Percentiles rank a stretch among this genome's conserved stretches.
phyloP scores from a whole-genome alignment of 2,797 vertebrate genomes.

The Leucoraja ocellata region DNA sequence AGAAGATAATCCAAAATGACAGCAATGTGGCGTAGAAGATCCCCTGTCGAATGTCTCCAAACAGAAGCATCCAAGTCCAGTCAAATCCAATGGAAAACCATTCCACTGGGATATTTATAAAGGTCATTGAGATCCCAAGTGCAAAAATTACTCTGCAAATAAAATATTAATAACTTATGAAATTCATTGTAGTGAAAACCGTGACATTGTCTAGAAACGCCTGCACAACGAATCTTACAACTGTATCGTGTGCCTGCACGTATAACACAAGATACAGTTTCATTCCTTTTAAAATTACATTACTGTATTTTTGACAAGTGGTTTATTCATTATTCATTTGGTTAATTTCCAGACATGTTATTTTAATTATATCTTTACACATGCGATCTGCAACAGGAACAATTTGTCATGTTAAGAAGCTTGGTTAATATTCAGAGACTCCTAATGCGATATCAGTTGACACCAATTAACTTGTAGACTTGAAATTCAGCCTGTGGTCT shows the following conservation, averaged over 20 bases:
- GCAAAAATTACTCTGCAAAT: conserved; percentile 81
- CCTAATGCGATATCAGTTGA: background rate
- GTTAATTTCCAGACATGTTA: background rate
- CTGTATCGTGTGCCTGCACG: background rate
- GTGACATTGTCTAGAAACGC: background rate
- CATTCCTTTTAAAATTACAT: background rate
- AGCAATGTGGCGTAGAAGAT: conserved; percentile 95
- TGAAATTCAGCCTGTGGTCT: background rate
- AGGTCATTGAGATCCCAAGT: conserved; percentile 94
- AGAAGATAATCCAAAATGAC: conserved; percentile 98
- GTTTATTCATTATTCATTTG: background rate
- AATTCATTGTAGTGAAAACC: background rate
- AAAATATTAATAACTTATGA: conserved; percentile 26
- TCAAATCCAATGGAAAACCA: conserved; percentile 96
- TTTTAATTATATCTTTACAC: background rate
- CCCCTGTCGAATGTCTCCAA: conserved; percentile 91
- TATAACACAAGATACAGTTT: background rate
- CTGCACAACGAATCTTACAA: background rate
- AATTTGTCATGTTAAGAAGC: no score
- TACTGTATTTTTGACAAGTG: background rate
- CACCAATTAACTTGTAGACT: background rate
- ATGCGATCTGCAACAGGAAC: no score
- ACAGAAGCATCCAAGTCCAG: conserved; percentile 98
- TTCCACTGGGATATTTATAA: conserved; percentile 95
- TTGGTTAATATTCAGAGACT: background rate